These are phyloP conservation scores for Leucopternis melanops DNA, from an alignment of 2,113 vertebrate genomes.

Conservation along the genomic window DNA sequence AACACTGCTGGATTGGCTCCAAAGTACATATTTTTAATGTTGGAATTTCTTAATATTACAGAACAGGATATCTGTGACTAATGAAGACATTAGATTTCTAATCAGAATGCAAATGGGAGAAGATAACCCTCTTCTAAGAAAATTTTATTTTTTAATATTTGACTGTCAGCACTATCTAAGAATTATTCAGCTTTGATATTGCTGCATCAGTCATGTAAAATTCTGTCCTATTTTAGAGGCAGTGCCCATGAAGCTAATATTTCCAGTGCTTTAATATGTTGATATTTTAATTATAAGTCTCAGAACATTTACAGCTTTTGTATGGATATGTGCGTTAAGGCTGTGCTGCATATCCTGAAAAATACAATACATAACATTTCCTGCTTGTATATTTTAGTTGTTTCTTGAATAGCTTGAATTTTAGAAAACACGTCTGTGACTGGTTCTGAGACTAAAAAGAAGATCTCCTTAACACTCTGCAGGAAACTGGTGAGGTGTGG, in stretches of 20 bases:
- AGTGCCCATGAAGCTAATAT: neutral
- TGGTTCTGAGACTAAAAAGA: neutral
- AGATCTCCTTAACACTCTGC: neutral
- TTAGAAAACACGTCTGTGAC: neutral
- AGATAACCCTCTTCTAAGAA: neutral
- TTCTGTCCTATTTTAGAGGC: neutral
- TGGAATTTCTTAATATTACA: neutral
- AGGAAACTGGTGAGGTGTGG: neutral
- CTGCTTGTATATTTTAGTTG: neutral
- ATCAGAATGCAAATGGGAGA: slow-evolving; percentile 14
- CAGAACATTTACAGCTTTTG: neutral
- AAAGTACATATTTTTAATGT: neutral
- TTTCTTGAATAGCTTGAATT: neutral
- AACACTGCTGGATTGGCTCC: neutral
- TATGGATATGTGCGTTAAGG: neutral
- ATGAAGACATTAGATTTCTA: slow-evolving; percentile 18
- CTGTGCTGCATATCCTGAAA: neutral
- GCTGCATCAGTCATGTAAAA: neutral
- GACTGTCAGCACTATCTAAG: neutral
- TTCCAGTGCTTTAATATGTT: neutral
- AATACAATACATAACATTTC: neutral
- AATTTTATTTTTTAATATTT: neutral
- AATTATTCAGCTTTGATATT: slow-evolving; percentile 31
- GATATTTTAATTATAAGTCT: slow-evolving; percentile 20
- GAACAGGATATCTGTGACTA: neutral